Base-by-base conservation (phyloP, 2,113 vertebrate genomes). In the Cervus canadensis region DNA sequence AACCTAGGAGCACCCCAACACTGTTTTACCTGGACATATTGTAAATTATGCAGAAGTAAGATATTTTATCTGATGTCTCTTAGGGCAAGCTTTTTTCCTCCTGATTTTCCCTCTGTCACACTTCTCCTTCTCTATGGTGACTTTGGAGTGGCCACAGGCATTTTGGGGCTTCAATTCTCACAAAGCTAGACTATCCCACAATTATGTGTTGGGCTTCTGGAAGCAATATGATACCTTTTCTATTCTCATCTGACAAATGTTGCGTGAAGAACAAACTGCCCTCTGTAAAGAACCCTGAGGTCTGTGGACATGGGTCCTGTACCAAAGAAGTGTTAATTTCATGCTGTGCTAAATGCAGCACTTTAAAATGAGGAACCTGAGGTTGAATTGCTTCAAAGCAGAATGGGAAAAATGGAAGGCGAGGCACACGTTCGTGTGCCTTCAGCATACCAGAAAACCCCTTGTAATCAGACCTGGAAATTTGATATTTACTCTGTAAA, bases 381-480 rank as follows among this genome's bases (percentile, higher is more conserved):
- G 54, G 74, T 71, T 54, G 25, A 60, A n/a, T 90, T 15, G 43
- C 81, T 86, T 60, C 57, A 79, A 59, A 96, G 62, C 78, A 94
- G 76, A 92, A 60, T 88, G 87, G 88, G 74, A 56, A 56, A 94
- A 83, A 83, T 57, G 25, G 45, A 74, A 94, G 56, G 26, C 57
- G n/a, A 89, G 71, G 87, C 52, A 45, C 28, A 76, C 57, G 23
- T 50, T 87, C 79, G 36, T 87, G 54, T 96, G 95, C 94, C 93
- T 96, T 86, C 17, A 56, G 21, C 60, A 23, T 52, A 76, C 87
- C 78, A 87, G 76, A 92, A 96, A 96, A 98, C 87, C 82, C 90
- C 81, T 78, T 85, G 57, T 91, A 95, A 96, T 94, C 83, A n/a
- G n/a, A 50, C 83, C 87, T 95, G 60, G 93, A 95, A 95, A 97